phyloP scores from a whole-genome alignment of 2,888 invertebrate species.

The Drosophila helvetica region DNA sequence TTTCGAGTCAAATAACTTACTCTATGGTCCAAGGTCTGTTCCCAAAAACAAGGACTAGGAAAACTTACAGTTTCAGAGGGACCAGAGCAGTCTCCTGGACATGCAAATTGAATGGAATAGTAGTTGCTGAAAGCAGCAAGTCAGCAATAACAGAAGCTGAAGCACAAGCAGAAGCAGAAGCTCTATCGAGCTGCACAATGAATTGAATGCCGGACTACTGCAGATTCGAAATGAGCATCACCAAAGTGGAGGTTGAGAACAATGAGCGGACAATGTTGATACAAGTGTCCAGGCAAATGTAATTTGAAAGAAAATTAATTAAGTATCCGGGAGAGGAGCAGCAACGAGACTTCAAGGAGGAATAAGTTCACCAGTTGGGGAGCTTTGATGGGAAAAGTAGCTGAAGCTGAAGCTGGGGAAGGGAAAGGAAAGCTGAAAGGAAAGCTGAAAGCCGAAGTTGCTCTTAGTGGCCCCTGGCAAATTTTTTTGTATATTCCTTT shows the following conservation, averaged over 20 bases:
- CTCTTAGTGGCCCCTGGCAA: conserved; percentile 37
- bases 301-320: conserved; percentile 75
- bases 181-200: conserved; percentile 70
- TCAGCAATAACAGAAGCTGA: conserved; percentile 23
- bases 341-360: background rate
- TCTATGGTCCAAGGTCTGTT: conserved; percentile 23
- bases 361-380: conserved; percentile 5
- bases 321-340: conserved; percentile 47
- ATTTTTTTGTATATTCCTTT: conserved; percentile 44
- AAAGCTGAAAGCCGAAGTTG: conserved; percentile 18
- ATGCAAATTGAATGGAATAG: conserved; percentile 28
- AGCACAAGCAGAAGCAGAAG: conserved; percentile 10
- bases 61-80: conserved; percentile 22
- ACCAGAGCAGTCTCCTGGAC: conserved; percentile 36
- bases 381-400: conserved; percentile 4
- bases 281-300: conserved; percentile 65
- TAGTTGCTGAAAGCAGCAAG: conserved; percentile 18
- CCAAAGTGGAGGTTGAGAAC: conserved; percentile 5
- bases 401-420: conserved; percentile 8
- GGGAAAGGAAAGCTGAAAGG: background rate
- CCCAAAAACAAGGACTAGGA: conserved; percentile 23
- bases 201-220: conserved; percentile 53
- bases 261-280: conserved; percentile 49
- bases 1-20: conserved; percentile 51
- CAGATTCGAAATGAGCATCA: conserved; percentile 54